Conservation (phyloP, 2,888 invertebrate genomes). For the Polymixis lichenea region DNA sequence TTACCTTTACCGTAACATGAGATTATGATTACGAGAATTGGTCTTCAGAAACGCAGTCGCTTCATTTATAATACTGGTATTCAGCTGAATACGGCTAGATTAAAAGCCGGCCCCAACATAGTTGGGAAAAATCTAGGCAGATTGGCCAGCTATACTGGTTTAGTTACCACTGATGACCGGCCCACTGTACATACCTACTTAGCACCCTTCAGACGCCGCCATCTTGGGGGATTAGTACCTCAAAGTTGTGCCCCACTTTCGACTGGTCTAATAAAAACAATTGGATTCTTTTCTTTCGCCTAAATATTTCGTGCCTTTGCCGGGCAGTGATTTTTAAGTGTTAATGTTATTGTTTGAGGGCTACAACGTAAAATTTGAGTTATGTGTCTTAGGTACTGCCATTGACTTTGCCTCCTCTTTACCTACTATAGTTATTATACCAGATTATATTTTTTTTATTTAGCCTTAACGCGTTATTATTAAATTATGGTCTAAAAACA, state of each 20-base stretch:
- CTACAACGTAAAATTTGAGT: neutral
- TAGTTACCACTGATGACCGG: too few species aligned
- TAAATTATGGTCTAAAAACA: too few species aligned
- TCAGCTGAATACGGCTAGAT: neutral
- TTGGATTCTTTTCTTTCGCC: constrained; percentile 15
- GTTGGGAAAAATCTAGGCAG: neutral
- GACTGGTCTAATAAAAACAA: constrained; percentile 9
- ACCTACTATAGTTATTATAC: too few species aligned
- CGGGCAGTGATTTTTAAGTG: constrained; percentile 1
- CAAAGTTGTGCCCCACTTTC: constrained; percentile 25
- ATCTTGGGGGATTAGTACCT: constrained; percentile 34
- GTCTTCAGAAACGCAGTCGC: too few species aligned
- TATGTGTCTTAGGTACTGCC: too few species aligned
- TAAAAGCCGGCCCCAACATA: neutral
- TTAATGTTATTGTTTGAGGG: neutral
- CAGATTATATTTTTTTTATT: too few species aligned
- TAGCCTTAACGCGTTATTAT: too few species aligned
- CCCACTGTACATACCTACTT: constrained; percentile 9
- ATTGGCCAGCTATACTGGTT: neutral
- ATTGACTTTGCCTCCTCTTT: too few species aligned
- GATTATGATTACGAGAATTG: too few species aligned
- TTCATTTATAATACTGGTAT: neutral
- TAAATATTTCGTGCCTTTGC: neutral
- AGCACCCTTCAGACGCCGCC: constrained; percentile 9
- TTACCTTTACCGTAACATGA: too few species aligned